Conservation (phyloP, 2,113 vertebrate genomes). For the Coryphaenoides rupestris region DNA sequence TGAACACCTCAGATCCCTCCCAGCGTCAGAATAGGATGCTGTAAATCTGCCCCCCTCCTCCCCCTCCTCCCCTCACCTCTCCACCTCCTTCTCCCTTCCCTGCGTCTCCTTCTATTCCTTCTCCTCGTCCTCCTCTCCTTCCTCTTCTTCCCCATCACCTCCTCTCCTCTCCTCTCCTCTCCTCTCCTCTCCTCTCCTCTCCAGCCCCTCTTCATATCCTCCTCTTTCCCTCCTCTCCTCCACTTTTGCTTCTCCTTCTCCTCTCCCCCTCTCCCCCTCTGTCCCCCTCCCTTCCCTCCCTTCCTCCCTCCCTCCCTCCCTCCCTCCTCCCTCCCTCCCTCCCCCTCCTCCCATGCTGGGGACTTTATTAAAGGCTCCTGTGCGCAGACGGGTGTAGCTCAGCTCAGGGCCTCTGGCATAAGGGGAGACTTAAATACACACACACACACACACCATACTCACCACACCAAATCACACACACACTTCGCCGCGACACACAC, state of each 20-base stretch:
- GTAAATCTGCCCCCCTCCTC: slow-evolving; percentile 59
- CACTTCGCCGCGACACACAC: too few relatives aligned
- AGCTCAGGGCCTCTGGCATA: too few relatives aligned
- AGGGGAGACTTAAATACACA: too few relatives aligned
- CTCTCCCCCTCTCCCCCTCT: neutral
- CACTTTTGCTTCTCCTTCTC: neutral
- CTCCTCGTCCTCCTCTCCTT: slow-evolving; percentile 43
- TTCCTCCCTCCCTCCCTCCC: neutral
- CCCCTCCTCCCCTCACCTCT: too few relatives aligned
- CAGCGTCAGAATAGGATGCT: slow-evolving; percentile 59
- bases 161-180: slow-evolving; percentile 44
- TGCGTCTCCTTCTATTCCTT: slow-evolving; percentile 50
- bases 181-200: slow-evolving; percentile 47
- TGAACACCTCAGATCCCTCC: slow-evolving; percentile 76
- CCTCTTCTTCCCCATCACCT: slow-evolving; percentile 52
- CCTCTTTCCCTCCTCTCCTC: neutral
- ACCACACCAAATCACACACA: too few relatives aligned
- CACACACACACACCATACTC: too few relatives aligned
- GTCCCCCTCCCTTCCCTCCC: too few relatives aligned
- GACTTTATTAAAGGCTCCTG: too few relatives aligned
- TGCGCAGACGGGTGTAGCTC: too few relatives aligned
- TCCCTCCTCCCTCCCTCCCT: neutral
- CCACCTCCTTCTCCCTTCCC: slow-evolving; percentile 63
- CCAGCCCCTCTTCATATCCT: slow-evolving; percentile 9
- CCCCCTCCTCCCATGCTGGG: too few relatives aligned